Conservation (phyloP, 2,888 invertebrate species). For the Nephrotoma appendiculata region DNA sequence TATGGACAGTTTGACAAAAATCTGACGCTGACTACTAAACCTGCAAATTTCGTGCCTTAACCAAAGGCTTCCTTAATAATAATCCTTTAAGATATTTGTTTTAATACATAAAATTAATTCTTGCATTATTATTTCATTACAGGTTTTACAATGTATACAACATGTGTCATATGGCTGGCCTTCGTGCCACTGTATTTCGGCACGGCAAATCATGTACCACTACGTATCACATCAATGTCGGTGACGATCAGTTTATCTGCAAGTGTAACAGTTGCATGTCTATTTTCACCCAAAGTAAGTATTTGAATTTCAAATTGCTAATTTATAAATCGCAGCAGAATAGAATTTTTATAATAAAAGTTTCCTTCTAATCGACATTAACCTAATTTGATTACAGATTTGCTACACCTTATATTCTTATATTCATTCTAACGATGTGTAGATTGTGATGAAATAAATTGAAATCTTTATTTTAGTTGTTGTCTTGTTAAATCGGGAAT, state of each 20-base stretch:
- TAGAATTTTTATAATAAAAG: neutral
- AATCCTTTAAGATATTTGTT: too few species aligned
- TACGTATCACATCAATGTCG: constrained; percentile 89
- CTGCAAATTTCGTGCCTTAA: too few species aligned
- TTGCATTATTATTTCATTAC: constrained; percentile 14
- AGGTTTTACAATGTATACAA: constrained; percentile 98
- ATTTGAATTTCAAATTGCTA: neutral
- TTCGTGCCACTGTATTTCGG: constrained; percentile 96
- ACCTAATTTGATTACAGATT: neutral
- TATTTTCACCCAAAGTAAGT: constrained; percentile 85
- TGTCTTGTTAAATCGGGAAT: neutral
- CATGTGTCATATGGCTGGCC: constrained; percentile 95
- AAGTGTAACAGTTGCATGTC: constrained; percentile 82
- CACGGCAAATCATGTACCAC: constrained; percentile 80
- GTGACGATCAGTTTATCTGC: constrained; percentile 90
- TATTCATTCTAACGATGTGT: neutral
- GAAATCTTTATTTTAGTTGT: neutral
- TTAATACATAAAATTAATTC: too few species aligned
- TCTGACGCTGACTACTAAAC: too few species aligned
- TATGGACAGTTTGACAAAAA: too few species aligned
- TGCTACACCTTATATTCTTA: neutral
- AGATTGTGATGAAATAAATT: neutral
- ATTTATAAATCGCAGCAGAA: neutral
- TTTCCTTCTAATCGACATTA: neutral
- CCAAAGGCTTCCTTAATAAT: too few species aligned